Evolutionary conservation across 2,113 vertebrate genomes (phyloP), one percentile per base, ranked within the genome.

Genomic region (Chiloscyllium plagiosum): DNA sequence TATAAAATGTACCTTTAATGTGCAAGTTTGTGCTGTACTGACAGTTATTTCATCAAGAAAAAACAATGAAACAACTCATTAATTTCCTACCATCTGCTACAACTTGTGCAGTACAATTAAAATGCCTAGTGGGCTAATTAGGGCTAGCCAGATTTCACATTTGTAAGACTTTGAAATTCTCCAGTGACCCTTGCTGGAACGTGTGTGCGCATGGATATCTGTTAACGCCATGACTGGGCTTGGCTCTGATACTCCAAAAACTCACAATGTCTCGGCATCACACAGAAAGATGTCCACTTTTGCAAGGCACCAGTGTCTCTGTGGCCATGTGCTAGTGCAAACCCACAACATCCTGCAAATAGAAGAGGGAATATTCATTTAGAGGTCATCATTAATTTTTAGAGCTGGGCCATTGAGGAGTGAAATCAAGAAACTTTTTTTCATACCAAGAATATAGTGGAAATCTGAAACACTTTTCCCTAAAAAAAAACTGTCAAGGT

Each of bases 91-190:
- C 52, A 65, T 52, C 87, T 56, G 87, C 52, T 65, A 17, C 29
- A 65, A 61, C 26, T 56, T 90, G 26, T 33, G 87, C 29, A 13
- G 52, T 65, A 29, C 61, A 33, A 61, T 56, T 65, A 90, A 56
- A 90, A 90, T 33, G 87, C 87, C 87, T 65, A 13, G 87, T 90
- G 52, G 87, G 87, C 87, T 90, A 90, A 90, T 90, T 90, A 65
- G 52, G 52, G 26, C 22, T 26, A 47, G 85, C 20, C 85, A 87
- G 50, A 52, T 26, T 87, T 8, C 47, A 87, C 20, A 52, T 87
- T 52, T 52, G 0, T 24, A 26, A 87, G 10, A 7, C 83, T 52
- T 87, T 76, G 24, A 87, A 12, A 50, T 87, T 52, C 85, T 87
- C 22, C 85, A 86, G 42, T 50, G 83, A 47, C 42, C 83, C 37